Conservation (phyloP, 2,888 invertebrate genomes). For the Rhamnusium bicolor region DNA sequence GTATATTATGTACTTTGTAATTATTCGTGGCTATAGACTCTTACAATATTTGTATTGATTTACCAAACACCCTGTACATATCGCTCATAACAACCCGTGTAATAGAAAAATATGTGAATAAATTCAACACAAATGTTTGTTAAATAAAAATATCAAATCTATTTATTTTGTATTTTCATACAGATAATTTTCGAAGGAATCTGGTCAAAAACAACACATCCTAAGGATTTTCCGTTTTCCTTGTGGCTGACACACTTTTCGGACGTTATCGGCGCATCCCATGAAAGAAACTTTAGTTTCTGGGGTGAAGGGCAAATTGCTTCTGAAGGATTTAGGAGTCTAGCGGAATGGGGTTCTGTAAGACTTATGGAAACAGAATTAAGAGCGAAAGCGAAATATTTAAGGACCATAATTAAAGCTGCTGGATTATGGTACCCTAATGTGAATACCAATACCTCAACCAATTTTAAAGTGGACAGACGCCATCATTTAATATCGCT, state of each 20-base stretch:
- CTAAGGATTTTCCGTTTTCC: conserved; percentile 94
- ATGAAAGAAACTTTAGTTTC: conserved; percentile 89
- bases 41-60: no score
- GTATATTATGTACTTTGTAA: no score
- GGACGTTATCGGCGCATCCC: conserved; percentile 96
- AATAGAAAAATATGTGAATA: no score
- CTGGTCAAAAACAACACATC: conserved; percentile 97
- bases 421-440: conserved; percentile 92
- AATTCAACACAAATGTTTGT: no score
- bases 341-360: conserved; percentile 93
- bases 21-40: no score
- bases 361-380: conserved; percentile 91
- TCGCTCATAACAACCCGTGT: no score
- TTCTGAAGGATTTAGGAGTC: conserved; percentile 87
- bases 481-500: conserved; percentile 90
- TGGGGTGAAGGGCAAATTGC: conserved; percentile 93
- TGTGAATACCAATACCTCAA: conserved; percentile 87
- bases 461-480: conserved; percentile 87
- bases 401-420: conserved; percentile 91
- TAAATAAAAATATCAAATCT: no score
- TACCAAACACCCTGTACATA: no score
- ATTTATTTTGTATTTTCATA: conserved; percentile 26
- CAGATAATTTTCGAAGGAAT: conserved; percentile 91
- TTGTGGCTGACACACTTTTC: conserved; percentile 96
- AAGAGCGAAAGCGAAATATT: conserved; percentile 82